phyloP scores from a whole-genome alignment of 2,888 invertebrate genomes.

The Priocnemis perturbator region DNA sequence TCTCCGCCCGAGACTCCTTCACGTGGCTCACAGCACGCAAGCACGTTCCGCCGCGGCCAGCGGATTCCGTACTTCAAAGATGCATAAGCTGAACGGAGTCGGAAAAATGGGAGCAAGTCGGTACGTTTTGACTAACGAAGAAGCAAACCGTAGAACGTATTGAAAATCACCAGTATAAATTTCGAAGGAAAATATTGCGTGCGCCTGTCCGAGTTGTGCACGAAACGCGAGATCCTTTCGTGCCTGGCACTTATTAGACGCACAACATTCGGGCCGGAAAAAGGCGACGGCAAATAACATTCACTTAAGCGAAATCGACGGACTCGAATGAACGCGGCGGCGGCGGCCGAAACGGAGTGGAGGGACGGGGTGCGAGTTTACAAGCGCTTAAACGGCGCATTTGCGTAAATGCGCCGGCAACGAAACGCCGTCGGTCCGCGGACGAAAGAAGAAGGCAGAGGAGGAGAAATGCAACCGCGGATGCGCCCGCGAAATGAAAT shows the following conservation, averaged over 20 bases:
- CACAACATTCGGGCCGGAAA: conserved; percentile 1
- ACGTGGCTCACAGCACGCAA: conserved; percentile 13
- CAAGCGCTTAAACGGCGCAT: conserved; percentile 30
- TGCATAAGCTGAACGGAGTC: no score
- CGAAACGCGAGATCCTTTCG: conserved; percentile 8
- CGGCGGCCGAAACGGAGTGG: neutral
- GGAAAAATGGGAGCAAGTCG: no score
- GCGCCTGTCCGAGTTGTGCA: neutral
- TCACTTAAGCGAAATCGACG: conserved; percentile 6
- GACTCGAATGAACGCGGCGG: neutral
- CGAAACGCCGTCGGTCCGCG: conserved; percentile 21
- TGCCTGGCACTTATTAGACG: conserved; percentile 10
- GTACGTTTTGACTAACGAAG: conserved; percentile 14
- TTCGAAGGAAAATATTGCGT: neutral
- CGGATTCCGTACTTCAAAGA: neutral
- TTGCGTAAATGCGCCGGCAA: conserved; percentile 36
- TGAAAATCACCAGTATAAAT: conserved; percentile 18
- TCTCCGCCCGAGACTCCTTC: neutral
- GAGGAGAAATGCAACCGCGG: conserved; percentile 26
- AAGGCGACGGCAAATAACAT: neutral
- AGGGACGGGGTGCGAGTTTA: conserved; percentile 19
- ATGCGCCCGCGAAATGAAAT: conserved; percentile 1
- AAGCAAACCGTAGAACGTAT: conserved; percentile 5
- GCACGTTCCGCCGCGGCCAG: neutral
- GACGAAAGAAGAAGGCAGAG: conserved; percentile 10